These are phyloP conservation scores for Nothoprocta pentlandii DNA, from an alignment of 2,113 vertebrate species.

Conservation along the genomic window DNA sequence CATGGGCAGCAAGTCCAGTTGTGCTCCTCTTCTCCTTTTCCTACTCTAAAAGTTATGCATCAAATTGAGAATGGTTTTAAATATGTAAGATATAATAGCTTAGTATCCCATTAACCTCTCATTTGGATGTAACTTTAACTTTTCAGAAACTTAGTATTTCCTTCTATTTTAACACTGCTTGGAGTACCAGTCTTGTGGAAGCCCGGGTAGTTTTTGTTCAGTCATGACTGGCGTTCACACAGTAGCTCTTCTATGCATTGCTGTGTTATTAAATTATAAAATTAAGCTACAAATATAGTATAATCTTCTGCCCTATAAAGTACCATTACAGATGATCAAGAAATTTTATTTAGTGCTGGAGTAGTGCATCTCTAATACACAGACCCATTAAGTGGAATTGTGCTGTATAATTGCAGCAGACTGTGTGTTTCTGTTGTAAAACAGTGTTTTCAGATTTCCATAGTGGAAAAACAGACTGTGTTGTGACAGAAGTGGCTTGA, in stretches of 20 bases:
- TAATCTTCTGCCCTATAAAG: neutral
- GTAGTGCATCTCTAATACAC: neutral
- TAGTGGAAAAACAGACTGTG: neutral
- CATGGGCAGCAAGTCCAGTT: neutral
- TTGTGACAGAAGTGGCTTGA: constrained; percentile 3
- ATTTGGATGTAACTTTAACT: neutral
- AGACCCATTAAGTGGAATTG: neutral
- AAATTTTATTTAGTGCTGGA: neutral
- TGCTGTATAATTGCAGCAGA: neutral
- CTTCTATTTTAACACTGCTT: neutral
- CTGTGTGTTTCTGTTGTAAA: neutral
- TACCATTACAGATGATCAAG: neutral
- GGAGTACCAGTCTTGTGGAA: neutral
- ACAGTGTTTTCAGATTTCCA: neutral
- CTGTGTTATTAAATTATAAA: neutral
- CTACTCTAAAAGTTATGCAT: neutral
- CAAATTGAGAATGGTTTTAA: neutral
- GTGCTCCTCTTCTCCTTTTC: neutral
- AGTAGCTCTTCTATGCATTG: neutral
- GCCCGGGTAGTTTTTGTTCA: neutral
- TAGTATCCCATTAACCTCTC: neutral
- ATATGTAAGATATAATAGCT: neutral
- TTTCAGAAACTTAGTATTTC: neutral
- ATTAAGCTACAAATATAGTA: neutral
- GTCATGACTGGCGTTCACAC: neutral